These are phyloP conservation scores for Microctonus brassicae DNA, from an alignment of 2,888 invertebrate genomes.

Conservation along the genomic window DNA sequence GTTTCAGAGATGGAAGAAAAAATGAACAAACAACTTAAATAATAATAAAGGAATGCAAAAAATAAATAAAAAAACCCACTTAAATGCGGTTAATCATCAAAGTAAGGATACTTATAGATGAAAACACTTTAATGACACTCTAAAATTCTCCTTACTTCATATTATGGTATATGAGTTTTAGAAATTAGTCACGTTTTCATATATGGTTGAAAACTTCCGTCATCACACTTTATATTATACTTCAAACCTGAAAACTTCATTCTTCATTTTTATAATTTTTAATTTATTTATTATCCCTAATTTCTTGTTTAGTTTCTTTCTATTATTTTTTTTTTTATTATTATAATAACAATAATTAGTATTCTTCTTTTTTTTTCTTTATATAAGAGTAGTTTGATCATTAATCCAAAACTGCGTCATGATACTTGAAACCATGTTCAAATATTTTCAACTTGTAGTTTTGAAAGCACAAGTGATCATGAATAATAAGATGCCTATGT, in stretches of 20 bases:
- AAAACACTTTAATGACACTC: slow-evolving; percentile 7
- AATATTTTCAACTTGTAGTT: neutral
- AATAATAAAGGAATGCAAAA: too few species aligned
- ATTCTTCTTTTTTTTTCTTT: neutral
- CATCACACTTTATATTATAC: neutral
- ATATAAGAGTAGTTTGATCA: slow-evolving; percentile 4
- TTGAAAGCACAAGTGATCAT: neutral
- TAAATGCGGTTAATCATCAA: neutral
- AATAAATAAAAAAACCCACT: neutral
- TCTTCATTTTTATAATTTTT: neutral
- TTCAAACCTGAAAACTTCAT: neutral
- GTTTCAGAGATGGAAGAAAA: neutral
- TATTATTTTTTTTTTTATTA: neutral
- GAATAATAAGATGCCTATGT: neutral
- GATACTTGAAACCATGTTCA: slow-evolving; percentile 10
- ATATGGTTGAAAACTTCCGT: neutral
- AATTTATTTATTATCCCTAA: neutral
- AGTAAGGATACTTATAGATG: neutral
- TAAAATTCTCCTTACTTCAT: neutral
- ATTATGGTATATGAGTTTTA: neutral
- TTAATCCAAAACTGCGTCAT: slow-evolving; percentile 10
- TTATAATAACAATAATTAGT: neutral
- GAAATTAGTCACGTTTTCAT: slow-evolving; percentile 11
- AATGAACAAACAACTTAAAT: neutral
- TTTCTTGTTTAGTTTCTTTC: neutral